Conservation (phyloP, 2,888 invertebrate genomes). For the Quadriops clusia region DNA sequence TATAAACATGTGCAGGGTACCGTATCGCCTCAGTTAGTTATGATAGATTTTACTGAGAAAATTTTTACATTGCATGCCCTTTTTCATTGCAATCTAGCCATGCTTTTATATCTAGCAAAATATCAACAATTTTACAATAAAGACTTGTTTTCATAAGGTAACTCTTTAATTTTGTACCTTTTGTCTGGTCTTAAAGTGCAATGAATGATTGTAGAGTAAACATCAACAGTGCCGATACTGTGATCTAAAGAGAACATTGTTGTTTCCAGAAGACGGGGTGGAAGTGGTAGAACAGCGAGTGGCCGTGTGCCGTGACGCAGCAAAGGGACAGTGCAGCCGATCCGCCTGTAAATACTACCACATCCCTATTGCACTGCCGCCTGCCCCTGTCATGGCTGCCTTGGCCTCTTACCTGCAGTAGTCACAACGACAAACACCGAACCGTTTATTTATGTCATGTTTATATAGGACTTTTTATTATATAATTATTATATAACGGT, state of each 20-base stretch:
- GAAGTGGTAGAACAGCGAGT: slow-evolving; percentile 92
- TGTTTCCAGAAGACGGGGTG: slow-evolving; percentile 78
- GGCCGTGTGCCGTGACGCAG: slow-evolving; percentile 92
- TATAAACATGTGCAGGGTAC: too few species aligned
- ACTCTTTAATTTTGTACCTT: too few species aligned
- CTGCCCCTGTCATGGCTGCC: slow-evolving; percentile 65
- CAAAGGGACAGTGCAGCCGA: slow-evolving; percentile 85
- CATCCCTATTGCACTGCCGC: slow-evolving; percentile 84
- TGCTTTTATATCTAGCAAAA: too few species aligned
- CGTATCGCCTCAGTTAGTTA: too few species aligned
- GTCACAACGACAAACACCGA: slow-evolving; percentile 32
- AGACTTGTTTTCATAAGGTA: too few species aligned
- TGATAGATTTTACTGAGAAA: neutral
- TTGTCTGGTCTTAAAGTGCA: too few species aligned
- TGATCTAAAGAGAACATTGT: too few species aligned
- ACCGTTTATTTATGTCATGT: slow-evolving; percentile 32
- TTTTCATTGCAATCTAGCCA: neutral
- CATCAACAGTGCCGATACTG: slow-evolving; percentile 16
- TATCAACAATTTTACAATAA: too few species aligned
- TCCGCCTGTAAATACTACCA: slow-evolving; percentile 96
- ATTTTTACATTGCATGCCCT: neutral
- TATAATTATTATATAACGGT: slow-evolving; percentile 26
- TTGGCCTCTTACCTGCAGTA: slow-evolving; percentile 37
- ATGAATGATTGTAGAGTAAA: slow-evolving; percentile 12
- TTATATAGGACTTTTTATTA: slow-evolving; percentile 36